These are phyloP conservation scores for Nymphalis polychloros DNA, from an alignment of 2,888 invertebrate species.

Conservation along the genomic window DNA sequence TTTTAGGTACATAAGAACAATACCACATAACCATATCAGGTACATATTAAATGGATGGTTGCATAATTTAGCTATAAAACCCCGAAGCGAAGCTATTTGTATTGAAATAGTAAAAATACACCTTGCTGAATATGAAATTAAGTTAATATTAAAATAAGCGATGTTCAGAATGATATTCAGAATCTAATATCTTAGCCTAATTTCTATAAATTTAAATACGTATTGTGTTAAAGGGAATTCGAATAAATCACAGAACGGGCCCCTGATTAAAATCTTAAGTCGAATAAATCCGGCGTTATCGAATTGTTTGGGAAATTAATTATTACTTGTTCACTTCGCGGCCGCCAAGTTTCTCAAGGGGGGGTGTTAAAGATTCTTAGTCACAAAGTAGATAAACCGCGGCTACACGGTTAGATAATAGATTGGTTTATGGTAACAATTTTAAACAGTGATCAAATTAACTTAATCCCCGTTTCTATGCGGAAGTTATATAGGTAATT, in stretches of 20 bases:
- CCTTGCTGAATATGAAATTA: too few species aligned
- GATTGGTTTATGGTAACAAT: conserved; percentile 18
- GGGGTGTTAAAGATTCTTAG: conserved; percentile 37
- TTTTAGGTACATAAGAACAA: too few species aligned
- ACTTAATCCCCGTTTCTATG: background rate
- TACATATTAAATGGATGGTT: too few species aligned
- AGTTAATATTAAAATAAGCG: too few species aligned
- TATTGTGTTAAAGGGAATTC: conserved; percentile 10
- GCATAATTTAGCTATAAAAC: too few species aligned
- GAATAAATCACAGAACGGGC: conserved; percentile 31
- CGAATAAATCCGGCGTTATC: conserved; percentile 64
- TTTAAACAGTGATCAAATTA: conserved; percentile 11
- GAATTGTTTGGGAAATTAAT: conserved; percentile 66
- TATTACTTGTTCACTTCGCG: conserved; percentile 57
- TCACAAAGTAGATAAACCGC: conserved; percentile 36
- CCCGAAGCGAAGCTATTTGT: too few species aligned
- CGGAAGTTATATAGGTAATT: background rate
- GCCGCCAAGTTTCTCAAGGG: conserved; percentile 45
- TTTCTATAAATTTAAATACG: conserved; percentile 8
- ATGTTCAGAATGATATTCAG: background rate
- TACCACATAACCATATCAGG: too few species aligned
- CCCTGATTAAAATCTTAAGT: conserved; percentile 58
- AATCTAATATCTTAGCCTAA: background rate
- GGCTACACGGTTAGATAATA: conserved; percentile 8
- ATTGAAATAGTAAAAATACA: too few species aligned